A percentile compares a stretch with the other conserved stretches of the same genome.
Evolutionary conservation across 1,140 invertebrate species (phyloP).

Genomic region (Drosophila leontia): DNA sequence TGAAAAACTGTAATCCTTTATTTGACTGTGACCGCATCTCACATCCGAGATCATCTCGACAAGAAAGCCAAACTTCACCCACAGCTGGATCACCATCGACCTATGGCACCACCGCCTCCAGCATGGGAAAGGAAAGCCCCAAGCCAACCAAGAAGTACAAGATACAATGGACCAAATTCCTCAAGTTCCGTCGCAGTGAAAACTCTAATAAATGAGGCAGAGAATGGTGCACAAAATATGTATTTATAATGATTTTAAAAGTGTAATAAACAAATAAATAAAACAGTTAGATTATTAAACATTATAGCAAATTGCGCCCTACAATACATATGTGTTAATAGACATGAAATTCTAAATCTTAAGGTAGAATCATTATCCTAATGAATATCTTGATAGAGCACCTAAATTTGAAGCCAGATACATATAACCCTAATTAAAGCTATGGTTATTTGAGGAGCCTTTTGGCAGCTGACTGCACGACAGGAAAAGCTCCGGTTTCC

Average conservation of each 20-base stretch:
- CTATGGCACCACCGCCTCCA: no score
- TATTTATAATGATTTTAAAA: background rate
- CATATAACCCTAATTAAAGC: background rate
- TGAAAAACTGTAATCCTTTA: background rate
- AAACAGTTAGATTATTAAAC: background rate
- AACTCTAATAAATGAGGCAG: background rate
- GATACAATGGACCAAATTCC: slow-evolving; percentile 22
- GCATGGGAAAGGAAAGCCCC: background rate
- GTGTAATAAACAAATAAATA: background rate
- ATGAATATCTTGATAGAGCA: background rate
- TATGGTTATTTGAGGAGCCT: background rate
- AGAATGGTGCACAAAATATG: background rate
- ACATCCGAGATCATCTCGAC: no score
- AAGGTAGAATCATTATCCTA: background rate
- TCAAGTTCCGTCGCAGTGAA: background rate
- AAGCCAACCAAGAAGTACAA: slow-evolving; percentile 15
- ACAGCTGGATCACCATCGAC: background rate
- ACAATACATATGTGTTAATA: background rate
- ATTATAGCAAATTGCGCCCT: background rate
- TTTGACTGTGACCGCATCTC: no score
- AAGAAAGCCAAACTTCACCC: background rate
- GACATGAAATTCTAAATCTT: background rate
- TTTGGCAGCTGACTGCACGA: background rate
- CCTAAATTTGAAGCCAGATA: background rate
- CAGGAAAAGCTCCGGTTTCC: background rate